Conservation (phyloP, 2,797 vertebrate species). For the Tokudaia tokunoshimensis region DNA sequence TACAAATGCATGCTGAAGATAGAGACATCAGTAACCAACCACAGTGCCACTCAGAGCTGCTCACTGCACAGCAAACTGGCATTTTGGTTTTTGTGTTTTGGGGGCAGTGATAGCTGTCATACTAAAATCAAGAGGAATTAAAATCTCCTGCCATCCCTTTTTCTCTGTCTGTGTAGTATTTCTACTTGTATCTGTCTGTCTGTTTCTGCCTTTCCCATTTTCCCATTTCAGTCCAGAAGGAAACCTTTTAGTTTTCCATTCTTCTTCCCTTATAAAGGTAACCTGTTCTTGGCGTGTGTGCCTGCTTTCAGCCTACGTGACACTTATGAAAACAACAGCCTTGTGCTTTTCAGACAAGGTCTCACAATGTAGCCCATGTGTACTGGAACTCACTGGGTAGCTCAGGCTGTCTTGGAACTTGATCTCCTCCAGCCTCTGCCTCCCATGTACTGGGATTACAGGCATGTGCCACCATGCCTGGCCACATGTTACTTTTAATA, state of each 20-base stretch:
- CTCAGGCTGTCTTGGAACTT: neutral
- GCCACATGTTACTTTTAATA: neutral
- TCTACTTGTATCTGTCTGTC: neutral
- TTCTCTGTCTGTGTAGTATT: neutral
- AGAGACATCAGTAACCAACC: too few relatives aligned
- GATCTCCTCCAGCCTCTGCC: neutral
- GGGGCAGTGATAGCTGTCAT: neutral
- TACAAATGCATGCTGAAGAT: neutral
- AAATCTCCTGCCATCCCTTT: neutral
- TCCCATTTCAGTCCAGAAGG: neutral
- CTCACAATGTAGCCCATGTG: neutral
- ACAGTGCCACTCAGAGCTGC: neutral
- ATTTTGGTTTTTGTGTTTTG: neutral
- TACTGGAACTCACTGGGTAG: neutral
- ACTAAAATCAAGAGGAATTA: neutral
- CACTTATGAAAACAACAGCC: neutral
- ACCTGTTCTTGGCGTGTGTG: neutral
- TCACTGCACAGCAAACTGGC: neutral
- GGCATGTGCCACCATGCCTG: neutral
- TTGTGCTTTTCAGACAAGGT: neutral
- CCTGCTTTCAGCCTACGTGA: neutral
- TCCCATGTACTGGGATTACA: neutral
- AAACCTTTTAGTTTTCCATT: neutral
- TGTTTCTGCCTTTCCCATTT: neutral
- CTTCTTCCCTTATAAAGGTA: neutral